Evolutionary conservation across 2,888 invertebrate species (phyloP).

Genomic region (Spilosoma lubricipeda): DNA sequence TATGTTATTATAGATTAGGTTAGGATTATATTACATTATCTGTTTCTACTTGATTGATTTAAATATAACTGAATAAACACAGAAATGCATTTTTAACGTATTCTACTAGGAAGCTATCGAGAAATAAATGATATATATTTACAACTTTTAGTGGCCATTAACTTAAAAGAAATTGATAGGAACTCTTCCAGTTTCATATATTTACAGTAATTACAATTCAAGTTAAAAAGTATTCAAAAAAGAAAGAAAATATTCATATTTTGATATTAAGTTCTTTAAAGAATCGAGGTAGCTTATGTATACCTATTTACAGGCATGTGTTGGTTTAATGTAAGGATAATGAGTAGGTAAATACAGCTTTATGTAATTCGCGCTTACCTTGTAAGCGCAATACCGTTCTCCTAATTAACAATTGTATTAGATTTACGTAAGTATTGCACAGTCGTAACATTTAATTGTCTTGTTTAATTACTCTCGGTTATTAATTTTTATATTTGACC

Average conservation of each 20-base stretch:
- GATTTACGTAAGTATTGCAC: conserved; percentile 15
- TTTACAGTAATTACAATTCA: too few relatives aligned
- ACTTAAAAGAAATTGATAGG: too few relatives aligned
- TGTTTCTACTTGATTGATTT: too few relatives aligned
- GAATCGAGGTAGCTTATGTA: not conserved
- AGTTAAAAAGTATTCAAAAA: too few relatives aligned
- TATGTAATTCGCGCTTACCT: not conserved
- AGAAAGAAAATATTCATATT: too few relatives aligned
- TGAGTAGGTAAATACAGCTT: not conserved
- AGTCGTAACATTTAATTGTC: conserved; percentile 41
- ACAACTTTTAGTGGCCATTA: not conserved
- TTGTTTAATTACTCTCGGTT: conserved; percentile 35
- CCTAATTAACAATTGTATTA: conserved; percentile 3
- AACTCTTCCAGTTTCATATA: too few relatives aligned
- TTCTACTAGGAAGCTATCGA: too few relatives aligned
- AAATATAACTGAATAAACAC: too few relatives aligned
- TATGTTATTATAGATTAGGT: not conserved
- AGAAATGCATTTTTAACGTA: too few relatives aligned
- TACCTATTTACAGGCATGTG: not conserved
- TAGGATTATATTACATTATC: too few relatives aligned
- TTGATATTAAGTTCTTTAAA: too few relatives aligned
- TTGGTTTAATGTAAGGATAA: not conserved
- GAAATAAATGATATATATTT: not conserved
- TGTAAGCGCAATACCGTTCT: conserved; percentile 8
- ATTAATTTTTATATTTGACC: conserved; percentile 39